Evolutionary conservation across 1,140 invertebrate species (phyloP), one percentile per base, ranked within the genome.

Genomic region (Manduca sexta): DNA sequence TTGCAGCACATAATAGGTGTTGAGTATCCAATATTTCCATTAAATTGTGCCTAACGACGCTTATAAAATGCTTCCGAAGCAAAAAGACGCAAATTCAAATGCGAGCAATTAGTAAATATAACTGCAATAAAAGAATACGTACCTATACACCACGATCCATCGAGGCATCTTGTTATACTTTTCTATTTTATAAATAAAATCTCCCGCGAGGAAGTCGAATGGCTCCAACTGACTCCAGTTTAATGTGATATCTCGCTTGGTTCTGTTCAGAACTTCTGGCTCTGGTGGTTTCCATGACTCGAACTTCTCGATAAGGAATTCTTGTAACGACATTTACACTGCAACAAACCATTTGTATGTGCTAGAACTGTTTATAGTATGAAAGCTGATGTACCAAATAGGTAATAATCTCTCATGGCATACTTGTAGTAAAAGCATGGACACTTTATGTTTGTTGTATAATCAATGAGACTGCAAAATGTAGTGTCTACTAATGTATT

Each of bases 71-170:
- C 31, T 34, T 15, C 7, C 35, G 14, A 26, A 14, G 11, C 14
- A 4, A 12, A 13, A 33, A 15, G 30, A 8, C 13, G n/a, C 16
- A 0, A 15, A 12, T 26, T 1, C 39, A 48, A 45, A n/a, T n/a
- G n/a, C n/a, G n/a, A n/a, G n/a, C n/a, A n/a, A n/a, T n/a, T n/a
- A n/a, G n/a, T 13, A 1, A 6, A 45, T 15, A 44, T n/a, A 6
- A 4, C 3, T n/a, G 3, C 21, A 13, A n/a, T 18, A 43, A 47
- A 8, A 53, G 10, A 8, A 33, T 43, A 41, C 30, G 44, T 39
- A 82, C 81, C 78, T 73, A 50, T 84, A 84, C 2, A 76, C 72
- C 0, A 65, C 50, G 0, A 70, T 51, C 81, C 81, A 84, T 0
- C 63, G 45, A 2, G 78, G 81, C 5, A 81, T 67, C 45, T 84